Base-by-base conservation (phyloP, 2,797 vertebrate genomes). In the Peromyscus eremicus region DNA sequence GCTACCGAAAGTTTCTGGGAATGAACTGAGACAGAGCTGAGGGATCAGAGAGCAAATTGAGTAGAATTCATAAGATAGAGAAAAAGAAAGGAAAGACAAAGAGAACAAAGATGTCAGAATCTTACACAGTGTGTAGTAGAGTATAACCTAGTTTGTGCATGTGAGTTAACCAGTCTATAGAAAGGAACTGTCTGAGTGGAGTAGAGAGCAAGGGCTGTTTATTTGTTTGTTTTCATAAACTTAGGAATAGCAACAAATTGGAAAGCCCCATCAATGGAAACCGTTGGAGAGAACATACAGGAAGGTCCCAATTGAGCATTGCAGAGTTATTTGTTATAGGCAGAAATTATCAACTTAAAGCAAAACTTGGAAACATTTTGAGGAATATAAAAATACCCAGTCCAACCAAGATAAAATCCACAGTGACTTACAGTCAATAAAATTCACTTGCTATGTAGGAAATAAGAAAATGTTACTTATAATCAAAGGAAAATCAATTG, bases 301-400 rank as follows among this genome's bases (percentile, higher is more conserved):
- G 32, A 92, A 21, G 16, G 11, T 76, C 29, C 21, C 37, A 60
- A 46, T 29, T 90, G 60, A 23, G 2, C 71, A 70, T 6, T 52
- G 60, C 2, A 37, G 17, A 89, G 21, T 66, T 55, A 76, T 23
- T 80, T 85, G 1, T 23, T 19, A 29, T n/a, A 40, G 21, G 46
- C 23, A 75, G 3, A 82, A 9, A 81, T 76, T n/a, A 93, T 13
- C 6, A 85, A 73, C 76, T 64, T 29, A 95, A 34, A 94, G 21
- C 25, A 89, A 94, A 92, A 12, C 49, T 83, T 68, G 76, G 80
- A 37, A 76, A 88, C 62, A 46, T 82, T 80, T 94, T 25, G 83
- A 94, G 49, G 2, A 85, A 94, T 64, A 73, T 34, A 85, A n/a
- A 94, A 88, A 52, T 96, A 62, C n/a, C 21, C 40, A 64, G 1